Base-by-base conservation (phyloP, 2,797 vertebrate genomes). In the Tapirus indicus region DNA sequence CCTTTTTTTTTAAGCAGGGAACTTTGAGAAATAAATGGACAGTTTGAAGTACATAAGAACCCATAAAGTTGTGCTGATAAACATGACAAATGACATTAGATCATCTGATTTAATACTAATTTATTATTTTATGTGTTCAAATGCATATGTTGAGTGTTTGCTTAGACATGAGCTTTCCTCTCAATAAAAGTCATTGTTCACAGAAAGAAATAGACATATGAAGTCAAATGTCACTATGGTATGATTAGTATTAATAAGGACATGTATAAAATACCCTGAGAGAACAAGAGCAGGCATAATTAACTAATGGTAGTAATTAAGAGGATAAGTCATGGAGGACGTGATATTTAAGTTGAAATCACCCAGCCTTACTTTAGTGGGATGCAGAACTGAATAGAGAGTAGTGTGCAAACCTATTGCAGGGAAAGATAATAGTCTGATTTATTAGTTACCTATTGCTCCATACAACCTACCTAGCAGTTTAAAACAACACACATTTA, bases 171-270 rank as follows among this genome's bases (percentile, higher is more conserved):
- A 66, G 7, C 6, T 77, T 47, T 88, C 58, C 20, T 80, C 21
- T 88, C 58, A 72, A 93, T 38, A 44, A 32, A 85, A 3, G 11
- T 25, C 2, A 21, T 32, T 87, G 25, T n/a, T 71, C 13, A 72
- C 52, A 6, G 44, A 47, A 1, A 54, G 10, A 90, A 52, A 83
- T 11, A 25, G 23, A 72, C 1, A 10, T 86, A 4, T 78, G 29
- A 95, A 95, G 60, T 84, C 60, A 91, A 62, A 78, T 71, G 66
- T 78, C 23, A 93, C 38, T 68, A 88, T 60, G 5, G 38, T 41
- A 56, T 32, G 1, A 58, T 66, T 87, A 52, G 18, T 79, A 91
- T 56, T 72, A 83, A 78, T 7, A 75, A 88, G 2, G 13, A 86
- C n/a, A 35, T 1, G 3, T 77, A 77, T 32, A 62, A 69, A 92